Percentiles rank a stretch among this genome's conserved stretches.
Conservation (phyloP, 1,140 invertebrate species). For the Venturia canescens region DNA sequence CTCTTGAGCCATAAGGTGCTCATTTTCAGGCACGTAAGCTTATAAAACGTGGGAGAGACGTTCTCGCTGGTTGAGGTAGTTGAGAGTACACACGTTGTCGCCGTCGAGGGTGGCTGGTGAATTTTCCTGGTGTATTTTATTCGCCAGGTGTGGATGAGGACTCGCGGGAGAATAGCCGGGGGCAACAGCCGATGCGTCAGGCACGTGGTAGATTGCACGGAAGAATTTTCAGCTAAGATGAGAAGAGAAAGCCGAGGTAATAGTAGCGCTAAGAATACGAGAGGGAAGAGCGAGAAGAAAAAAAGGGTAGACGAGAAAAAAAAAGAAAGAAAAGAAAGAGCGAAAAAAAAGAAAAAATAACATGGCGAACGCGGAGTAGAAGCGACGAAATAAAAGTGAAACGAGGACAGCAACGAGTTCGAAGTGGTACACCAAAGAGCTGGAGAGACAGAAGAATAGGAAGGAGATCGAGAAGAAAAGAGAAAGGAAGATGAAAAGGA, state of each 20-base stretch:
- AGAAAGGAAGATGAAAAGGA: neutral
- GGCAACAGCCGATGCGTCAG: neutral
- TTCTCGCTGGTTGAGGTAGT: neutral
- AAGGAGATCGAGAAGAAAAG: neutral
- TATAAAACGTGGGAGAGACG: constrained; percentile 8
- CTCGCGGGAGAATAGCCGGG: neutral
- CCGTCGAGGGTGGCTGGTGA: neutral
- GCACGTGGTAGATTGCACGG: neutral
- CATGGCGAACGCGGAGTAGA: constrained; percentile 1
- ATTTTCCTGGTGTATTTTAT: constrained; percentile 3
- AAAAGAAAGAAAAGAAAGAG: neutral
- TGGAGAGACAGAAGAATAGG: neutral
- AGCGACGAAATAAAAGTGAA: constrained; percentile 12
- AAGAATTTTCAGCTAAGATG: neutral
- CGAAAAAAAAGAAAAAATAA: neutral
- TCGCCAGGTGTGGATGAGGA: neutral
- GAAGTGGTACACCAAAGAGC: constrained; percentile 5
- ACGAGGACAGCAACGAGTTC: constrained; percentile 2
- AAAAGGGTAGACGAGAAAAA: neutral
- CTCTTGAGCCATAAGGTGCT: neutral
- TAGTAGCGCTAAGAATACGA: neutral
- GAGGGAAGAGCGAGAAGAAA: neutral
- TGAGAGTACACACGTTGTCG: neutral
- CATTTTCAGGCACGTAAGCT: neutral
- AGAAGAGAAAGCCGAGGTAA: neutral